Conservation (phyloP, 2,888 invertebrate species). For the Eupsilia transversa region DNA sequence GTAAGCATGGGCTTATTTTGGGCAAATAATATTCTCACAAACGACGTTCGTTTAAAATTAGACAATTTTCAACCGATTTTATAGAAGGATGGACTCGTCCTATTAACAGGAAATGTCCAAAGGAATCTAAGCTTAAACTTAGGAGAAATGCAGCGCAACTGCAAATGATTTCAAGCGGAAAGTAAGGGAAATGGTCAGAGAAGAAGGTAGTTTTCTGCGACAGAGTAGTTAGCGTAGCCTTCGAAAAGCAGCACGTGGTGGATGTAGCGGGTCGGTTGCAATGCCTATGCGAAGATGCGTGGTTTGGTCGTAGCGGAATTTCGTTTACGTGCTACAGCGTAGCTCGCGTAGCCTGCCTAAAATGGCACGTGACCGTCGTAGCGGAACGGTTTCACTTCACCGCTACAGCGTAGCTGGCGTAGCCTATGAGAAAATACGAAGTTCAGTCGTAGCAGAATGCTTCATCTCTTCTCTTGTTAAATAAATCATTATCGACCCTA, state of each 20-base stretch:
- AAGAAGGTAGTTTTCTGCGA: not conserved
- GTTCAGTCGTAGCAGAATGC: too few species aligned
- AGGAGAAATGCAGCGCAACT: not conserved
- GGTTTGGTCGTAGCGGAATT: not conserved
- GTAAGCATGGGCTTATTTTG: slow-evolving; percentile 79
- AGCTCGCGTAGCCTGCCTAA: not conserved
- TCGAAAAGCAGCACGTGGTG: not conserved
- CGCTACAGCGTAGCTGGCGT: slow-evolving; percentile 2
- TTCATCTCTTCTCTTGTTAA: too few species aligned
- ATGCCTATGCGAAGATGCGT: not conserved
- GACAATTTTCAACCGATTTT: not conserved
- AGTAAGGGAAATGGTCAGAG: not conserved
- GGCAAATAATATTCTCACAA: not conserved
- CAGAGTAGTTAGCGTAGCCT: too few species aligned
- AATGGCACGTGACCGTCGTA: not conserved
- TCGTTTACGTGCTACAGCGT: not conserved
- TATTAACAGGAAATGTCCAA: not conserved
- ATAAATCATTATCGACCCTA: too few species aligned
- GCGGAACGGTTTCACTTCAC: not conserved
- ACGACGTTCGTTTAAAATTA: not conserved
- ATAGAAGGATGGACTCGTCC: not conserved
- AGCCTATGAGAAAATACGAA: not conserved
- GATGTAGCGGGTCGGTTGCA: not conserved
- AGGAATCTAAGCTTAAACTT: too few species aligned
- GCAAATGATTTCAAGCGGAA: not conserved